Evolutionary conservation across 2,888 invertebrate genomes (phyloP).

Genomic region (Tetrapedia diversipes): DNA sequence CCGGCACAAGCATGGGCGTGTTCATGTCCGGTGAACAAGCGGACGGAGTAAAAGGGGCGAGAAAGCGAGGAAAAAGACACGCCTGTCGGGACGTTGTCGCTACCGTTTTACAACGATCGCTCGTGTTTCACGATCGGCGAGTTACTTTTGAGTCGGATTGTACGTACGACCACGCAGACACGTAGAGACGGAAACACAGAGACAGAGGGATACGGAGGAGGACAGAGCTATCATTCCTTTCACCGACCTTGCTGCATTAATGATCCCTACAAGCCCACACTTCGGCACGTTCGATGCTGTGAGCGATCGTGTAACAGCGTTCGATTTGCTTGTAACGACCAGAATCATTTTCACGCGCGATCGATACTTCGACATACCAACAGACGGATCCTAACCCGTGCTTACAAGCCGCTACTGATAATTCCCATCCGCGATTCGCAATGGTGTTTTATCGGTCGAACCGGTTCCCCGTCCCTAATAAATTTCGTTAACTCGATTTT

Average conservation of each 20-base stretch:
- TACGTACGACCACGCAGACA: conserved; percentile 4
- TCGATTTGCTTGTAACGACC: conserved; percentile 68
- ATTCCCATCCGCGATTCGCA: conserved; percentile 52
- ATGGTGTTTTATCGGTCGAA: conserved; percentile 23
- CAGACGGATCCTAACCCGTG: conserved; percentile 46
- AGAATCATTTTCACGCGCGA: conserved; percentile 68
- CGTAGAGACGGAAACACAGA: conserved; percentile 1
- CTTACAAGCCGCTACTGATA: conserved; percentile 58
- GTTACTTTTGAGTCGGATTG: conserved; percentile 25
- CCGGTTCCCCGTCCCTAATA: conserved; percentile 38
- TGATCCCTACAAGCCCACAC: conserved; percentile 69
- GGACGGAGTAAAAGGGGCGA: background rate
- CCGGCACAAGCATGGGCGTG: no score
- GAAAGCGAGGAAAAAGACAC: background rate
- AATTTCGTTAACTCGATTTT: conserved; percentile 25
- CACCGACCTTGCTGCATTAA: conserved; percentile 77
- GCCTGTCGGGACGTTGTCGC: background rate
- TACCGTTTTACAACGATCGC: background rate
- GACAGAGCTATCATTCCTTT: conserved; percentile 74
- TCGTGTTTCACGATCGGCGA: background rate
- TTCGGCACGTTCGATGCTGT: conserved; percentile 62
- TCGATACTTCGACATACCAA: conserved; percentile 53
- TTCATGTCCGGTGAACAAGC: background rate
- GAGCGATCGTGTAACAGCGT: conserved; percentile 65
- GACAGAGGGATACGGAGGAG: conserved; percentile 33